These are phyloP conservation scores for Bombus superbus DNA, from an alignment of 1,140 invertebrate genomes.

Conservation along the genomic window DNA sequence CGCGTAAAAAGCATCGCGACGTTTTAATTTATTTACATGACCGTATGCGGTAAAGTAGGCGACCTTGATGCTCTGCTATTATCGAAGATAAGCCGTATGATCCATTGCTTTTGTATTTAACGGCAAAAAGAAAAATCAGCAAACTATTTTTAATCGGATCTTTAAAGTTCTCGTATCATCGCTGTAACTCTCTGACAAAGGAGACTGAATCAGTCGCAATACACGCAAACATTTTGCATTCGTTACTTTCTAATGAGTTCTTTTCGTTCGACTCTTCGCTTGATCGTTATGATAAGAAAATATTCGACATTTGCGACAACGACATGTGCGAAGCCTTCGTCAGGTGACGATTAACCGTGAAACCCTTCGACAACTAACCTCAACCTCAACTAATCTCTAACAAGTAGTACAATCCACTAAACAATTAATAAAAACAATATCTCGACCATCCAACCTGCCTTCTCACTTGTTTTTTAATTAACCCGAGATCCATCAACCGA, in stretches of 20 bases:
- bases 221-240: too few relatives aligned
- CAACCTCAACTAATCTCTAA: too few relatives aligned
- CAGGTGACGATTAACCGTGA: too few relatives aligned
- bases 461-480: not conserved
- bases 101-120: not conserved
- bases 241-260: too few relatives aligned
- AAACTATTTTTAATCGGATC: not conserved
- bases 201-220: not conserved
- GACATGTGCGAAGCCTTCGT: too few relatives aligned
- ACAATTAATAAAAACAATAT: not conserved
- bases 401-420: too few relatives aligned
- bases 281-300: too few relatives aligned
- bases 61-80: not conserved
- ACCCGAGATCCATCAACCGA: not conserved
- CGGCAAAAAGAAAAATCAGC: not conserved
- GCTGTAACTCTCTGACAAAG: not conserved
- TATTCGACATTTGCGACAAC: too few relatives aligned
- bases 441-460: not conserved
- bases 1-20: not conserved
- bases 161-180: not conserved
- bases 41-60: not conserved
- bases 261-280: too few relatives aligned
- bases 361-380: too few relatives aligned
- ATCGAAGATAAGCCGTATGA: too few relatives aligned
- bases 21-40: slow-evolving; percentile 35